Percentiles rank a stretch among this genome's conserved stretches.
Evolutionary conservation across 2,113 vertebrate genomes (phyloP).

Genomic region (Cavia porcellus): DNA sequence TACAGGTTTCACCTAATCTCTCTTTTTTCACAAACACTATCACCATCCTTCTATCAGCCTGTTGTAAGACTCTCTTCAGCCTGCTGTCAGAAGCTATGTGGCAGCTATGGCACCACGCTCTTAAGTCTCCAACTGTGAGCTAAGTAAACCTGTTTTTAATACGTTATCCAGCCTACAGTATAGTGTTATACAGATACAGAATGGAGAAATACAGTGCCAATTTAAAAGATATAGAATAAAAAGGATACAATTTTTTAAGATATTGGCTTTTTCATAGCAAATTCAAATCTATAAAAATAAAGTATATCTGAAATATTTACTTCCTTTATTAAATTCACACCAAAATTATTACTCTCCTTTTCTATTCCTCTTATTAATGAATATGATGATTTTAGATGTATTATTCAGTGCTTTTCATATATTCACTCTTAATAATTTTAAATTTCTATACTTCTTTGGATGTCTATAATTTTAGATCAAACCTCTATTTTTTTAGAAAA

Average conservation of each 20-base stretch:
- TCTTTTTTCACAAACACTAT: neutral
- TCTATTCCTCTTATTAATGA: neutral
- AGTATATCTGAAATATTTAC: neutral
- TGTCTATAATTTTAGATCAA: neutral
- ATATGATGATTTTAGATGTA: neutral
- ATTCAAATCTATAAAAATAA: neutral
- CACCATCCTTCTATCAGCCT: too few species aligned
- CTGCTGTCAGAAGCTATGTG: neutral
- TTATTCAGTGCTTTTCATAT: neutral
- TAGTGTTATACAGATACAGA: neutral
- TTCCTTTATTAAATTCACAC: neutral
- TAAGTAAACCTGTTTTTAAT: neutral
- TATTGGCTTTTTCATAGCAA: slow-evolving; percentile 1
- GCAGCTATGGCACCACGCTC: too few species aligned
- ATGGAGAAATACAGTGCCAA: neutral
- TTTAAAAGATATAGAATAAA: neutral
- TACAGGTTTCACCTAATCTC: neutral
- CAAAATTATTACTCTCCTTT: neutral
- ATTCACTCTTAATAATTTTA: neutral
- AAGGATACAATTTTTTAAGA: neutral
- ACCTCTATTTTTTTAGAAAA: neutral
- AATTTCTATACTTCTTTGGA: neutral
- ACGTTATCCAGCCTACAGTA: neutral
- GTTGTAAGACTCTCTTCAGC: neutral
- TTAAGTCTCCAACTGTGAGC: neutral